These are phyloP conservation scores for Oreocharis arfaki DNA, from an alignment of 2,113 vertebrate genomes.

Conservation along the genomic window DNA sequence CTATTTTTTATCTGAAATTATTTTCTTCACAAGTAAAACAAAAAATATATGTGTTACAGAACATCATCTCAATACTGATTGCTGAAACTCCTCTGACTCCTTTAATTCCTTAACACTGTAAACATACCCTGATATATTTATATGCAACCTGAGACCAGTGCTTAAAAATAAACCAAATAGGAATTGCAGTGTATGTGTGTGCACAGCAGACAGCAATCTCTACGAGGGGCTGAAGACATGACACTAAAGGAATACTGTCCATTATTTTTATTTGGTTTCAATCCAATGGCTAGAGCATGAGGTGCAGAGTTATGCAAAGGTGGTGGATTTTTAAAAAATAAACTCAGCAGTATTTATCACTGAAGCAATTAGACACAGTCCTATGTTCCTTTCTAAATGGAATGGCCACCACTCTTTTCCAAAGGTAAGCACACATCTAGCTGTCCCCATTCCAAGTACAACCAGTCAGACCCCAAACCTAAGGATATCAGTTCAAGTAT, in stretches of 20 bases:
- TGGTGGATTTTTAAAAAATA: background rate
- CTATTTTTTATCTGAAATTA: background rate
- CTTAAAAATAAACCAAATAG: constrained; percentile 8
- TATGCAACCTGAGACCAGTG: background rate
- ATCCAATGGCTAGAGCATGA: background rate
- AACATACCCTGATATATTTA: background rate
- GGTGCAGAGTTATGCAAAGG: background rate
- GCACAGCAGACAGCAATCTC: background rate
- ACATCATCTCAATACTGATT: background rate
- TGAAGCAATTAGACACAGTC: background rate
- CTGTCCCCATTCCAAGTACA: background rate
- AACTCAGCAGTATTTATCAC: background rate
- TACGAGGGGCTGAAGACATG: background rate
- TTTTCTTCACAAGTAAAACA: background rate
- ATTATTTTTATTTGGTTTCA: background rate
- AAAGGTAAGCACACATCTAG: background rate
- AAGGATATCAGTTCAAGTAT: background rate
- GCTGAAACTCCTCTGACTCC: background rate
- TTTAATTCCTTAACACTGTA: background rate
- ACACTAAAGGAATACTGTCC: background rate
- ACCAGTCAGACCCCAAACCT: background rate
- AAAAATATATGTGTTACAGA: background rate
- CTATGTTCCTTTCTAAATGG: background rate
- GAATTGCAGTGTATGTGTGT: background rate
- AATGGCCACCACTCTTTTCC: background rate